phyloP scores from a whole-genome alignment of 2,797 vertebrate genomes.

The Decapterus maruadsi region DNA sequence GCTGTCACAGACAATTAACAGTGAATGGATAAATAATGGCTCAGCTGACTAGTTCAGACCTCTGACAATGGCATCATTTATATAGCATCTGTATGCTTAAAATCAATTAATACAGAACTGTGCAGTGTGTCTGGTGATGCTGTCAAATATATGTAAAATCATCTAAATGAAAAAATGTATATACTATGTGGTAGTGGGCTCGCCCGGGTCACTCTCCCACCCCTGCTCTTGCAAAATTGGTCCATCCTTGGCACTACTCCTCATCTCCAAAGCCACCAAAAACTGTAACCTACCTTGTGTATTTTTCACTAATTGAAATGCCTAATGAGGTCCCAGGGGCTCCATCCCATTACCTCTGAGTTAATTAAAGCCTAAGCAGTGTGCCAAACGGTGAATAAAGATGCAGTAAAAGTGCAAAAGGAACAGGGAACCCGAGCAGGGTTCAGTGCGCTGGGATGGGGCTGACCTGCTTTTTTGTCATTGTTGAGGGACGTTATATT shows the following conservation, averaged over 20 bases:
- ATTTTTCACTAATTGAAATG: constrained; percentile 90
- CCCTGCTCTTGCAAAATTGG: constrained; percentile 73
- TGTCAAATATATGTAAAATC: constrained; percentile 3
- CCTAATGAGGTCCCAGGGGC: constrained; percentile 93
- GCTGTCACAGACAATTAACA: constrained; percentile 3
- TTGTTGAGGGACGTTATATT: constrained; percentile 80
- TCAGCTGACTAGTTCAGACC: not conserved
- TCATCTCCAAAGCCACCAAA: constrained; percentile 84
- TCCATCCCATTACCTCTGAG: constrained; percentile 87
- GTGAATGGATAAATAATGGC: not conserved
- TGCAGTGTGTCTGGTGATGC: not conserved
- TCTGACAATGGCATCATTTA: not conserved
- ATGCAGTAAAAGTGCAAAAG: constrained; percentile 78
- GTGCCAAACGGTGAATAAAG: constrained; percentile 87
- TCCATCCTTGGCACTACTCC: constrained; percentile 79
- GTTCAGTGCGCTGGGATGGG: constrained; percentile 55
- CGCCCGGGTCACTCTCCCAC: constrained; percentile 49
- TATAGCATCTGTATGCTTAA: not conserved
- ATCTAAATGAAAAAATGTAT: constrained; percentile 1
- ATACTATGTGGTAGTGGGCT: constrained; percentile 36
- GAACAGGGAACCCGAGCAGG: constrained; percentile 62
- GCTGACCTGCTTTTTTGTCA: constrained; percentile 84
- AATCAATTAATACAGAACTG: constrained; percentile 6
- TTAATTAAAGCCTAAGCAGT: constrained; percentile 85
- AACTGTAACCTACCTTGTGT: constrained; percentile 86